A percentile compares a stretch with the other conserved stretches of the same genome.
Conservation (phyloP, 2,888 invertebrate genomes). For the Heteromyza rotundicornis region DNA sequence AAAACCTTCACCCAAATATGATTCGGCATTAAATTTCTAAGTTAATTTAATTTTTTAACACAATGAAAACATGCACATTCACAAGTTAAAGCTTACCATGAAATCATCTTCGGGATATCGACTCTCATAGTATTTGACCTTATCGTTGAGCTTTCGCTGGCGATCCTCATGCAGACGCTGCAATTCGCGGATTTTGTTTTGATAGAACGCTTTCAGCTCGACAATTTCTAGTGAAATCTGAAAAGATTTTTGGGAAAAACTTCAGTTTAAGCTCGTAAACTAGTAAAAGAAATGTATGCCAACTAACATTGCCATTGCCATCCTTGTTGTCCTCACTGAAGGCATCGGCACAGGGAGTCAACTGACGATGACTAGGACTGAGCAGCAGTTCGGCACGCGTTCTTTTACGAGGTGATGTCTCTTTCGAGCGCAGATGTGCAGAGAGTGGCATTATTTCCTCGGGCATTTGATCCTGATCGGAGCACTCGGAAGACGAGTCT, state of each 20-base stretch:
- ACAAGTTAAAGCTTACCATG: conserved; percentile 47
- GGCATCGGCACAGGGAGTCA: conserved; percentile 56
- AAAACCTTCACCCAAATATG: conserved; percentile 24
- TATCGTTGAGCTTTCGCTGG: conserved; percentile 51
- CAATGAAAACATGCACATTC: conserved; percentile 12
- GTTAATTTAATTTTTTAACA: background rate
- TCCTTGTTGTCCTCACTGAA: conserved; percentile 34
- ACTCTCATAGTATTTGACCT: conserved; percentile 55
- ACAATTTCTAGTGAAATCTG: conserved; percentile 48
- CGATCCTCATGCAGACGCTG: conserved; percentile 51
- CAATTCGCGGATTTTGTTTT: conserved; percentile 57
- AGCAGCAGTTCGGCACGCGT: conserved; percentile 56
- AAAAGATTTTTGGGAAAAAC: conserved; percentile 12
- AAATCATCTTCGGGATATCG: conserved; percentile 60
- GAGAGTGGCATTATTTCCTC: conserved; percentile 39
- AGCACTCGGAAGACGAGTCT: conserved; percentile 56
- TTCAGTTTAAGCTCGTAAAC: background rate
- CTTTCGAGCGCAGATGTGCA: conserved; percentile 36
- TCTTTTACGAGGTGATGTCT: conserved; percentile 54
- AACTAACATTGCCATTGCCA: conserved; percentile 36
- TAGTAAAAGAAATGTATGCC: background rate
- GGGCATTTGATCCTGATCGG: conserved; percentile 57
- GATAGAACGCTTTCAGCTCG: conserved; percentile 57
- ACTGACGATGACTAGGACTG: conserved; percentile 60
- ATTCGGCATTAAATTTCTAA: background rate